These are phyloP conservation scores for Clistopyga incitator DNA, from an alignment of 2,888 invertebrate species.

Conservation along the genomic window DNA sequence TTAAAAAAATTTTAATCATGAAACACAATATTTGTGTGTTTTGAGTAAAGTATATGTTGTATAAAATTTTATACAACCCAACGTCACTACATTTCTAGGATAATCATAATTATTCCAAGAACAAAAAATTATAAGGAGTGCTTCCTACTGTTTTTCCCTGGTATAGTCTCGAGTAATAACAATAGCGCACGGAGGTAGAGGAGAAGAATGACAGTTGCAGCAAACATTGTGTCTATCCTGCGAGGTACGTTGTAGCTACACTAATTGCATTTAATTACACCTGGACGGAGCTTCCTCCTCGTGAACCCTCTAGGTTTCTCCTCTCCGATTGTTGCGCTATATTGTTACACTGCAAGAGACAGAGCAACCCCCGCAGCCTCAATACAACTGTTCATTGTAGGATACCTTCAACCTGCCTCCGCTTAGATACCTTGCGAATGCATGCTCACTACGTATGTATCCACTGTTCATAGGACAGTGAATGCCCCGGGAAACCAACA, in stretches of 20 bases:
- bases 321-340: constrained; percentile 43
- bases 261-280: constrained; percentile 84
- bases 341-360: constrained; percentile 41
- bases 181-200: not conserved
- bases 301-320: constrained; percentile 65
- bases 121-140: not conserved
- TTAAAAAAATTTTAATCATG: too few species aligned
- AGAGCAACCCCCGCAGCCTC: constrained; percentile 5
- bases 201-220: constrained; percentile 33
- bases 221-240: constrained; percentile 58
- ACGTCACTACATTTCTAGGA: not conserved
- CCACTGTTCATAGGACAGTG: too few species aligned
- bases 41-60: too few species aligned
- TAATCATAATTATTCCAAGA: not conserved
- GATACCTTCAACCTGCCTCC: constrained; percentile 16
- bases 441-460: constrained; percentile 1
- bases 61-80: too few species aligned
- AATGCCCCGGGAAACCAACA: not conserved
- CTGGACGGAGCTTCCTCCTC: constrained; percentile 70
- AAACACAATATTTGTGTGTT: too few species aligned
- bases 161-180: not conserved
- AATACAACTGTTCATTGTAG: constrained; percentile 28
- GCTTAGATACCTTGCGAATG: constrained; percentile 19
- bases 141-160: constrained; percentile 53
- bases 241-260: constrained; percentile 41